Percentiles rank a stretch among this genome's conserved stretches.
Evolutionary conservation across 1,140 invertebrate species (phyloP).

Genomic region (Magallana ariakensis): DNA sequence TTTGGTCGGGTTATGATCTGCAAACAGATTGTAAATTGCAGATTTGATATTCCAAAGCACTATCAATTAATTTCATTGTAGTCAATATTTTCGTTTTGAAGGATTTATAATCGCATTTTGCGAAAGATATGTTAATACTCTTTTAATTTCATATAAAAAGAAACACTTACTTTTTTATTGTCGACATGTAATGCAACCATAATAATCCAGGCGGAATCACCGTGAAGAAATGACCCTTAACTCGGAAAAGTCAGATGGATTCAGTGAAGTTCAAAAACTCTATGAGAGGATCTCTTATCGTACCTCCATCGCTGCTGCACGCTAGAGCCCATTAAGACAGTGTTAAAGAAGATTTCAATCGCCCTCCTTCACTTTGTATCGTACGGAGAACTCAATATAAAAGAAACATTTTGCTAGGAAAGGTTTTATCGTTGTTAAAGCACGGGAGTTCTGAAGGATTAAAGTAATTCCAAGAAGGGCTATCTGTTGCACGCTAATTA

Average conservation of each 20-base stretch:
- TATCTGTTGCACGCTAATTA: background rate
- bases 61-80: too few species aligned
- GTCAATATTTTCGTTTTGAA: too few species aligned
- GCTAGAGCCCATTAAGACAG: background rate
- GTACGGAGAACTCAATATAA: background rate
- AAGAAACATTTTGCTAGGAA: background rate
- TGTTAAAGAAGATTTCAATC: background rate
- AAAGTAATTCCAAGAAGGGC: background rate
- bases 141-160: background rate
- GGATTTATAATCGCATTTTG: background rate
- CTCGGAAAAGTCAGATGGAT: background rate
- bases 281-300: background rate
- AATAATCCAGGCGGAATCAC: background rate
- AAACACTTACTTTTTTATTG: background rate
- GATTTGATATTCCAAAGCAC: too few species aligned
- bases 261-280: background rate
- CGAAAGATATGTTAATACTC: background rate
- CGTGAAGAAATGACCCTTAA: background rate
- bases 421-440: background rate
- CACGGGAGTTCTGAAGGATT: background rate
- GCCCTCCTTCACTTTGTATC: background rate
- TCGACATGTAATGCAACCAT: background rate
- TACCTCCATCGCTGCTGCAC: background rate
- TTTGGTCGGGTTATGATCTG: too few species aligned
- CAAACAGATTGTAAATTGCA: too few species aligned